These are phyloP conservation scores for Cynoglossus semilaevis DNA, from an alignment of 2,113 vertebrate genomes.

Conservation along the genomic window DNA sequence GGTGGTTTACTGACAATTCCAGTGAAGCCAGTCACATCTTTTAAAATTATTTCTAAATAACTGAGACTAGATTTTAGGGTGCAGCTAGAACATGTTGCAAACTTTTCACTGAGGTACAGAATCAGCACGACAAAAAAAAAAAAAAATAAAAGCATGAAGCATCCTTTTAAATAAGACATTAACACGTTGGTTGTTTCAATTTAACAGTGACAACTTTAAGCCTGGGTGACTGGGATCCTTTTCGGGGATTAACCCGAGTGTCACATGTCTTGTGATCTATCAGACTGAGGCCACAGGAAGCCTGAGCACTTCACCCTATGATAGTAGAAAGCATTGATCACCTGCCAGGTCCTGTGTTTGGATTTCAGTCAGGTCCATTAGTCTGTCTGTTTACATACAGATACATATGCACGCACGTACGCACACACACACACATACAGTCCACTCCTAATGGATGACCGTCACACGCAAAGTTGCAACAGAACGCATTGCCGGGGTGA, in stretches of 20 bases:
- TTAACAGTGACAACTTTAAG: slow-evolving; percentile 14
- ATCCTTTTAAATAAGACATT: slow-evolving; percentile 8
- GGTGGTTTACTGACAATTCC: no score
- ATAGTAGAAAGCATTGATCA: slow-evolving; percentile 62
- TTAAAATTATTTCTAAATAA: no score
- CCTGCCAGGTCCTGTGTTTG: slow-evolving; percentile 65
- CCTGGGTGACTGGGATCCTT: slow-evolving; percentile 13
- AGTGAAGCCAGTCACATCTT: no score
- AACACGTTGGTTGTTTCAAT: slow-evolving; percentile 18
- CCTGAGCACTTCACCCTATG: slow-evolving; percentile 23
- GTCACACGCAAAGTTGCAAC: slow-evolving; percentile 43
- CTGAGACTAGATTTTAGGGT: no score
- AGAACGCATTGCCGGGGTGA: slow-evolving; percentile 51
- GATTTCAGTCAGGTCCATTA: slow-evolving; percentile 66
- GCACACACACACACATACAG: slow-evolving; percentile 12
- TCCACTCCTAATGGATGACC: background rate
- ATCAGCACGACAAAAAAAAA: background rate
- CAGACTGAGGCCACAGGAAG: slow-evolving; percentile 9
- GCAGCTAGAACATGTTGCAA: no score
- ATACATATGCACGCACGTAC: slow-evolving; percentile 1
- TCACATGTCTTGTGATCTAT: slow-evolving; percentile 20
- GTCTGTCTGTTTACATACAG: slow-evolving; percentile 60
- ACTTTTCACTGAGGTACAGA: background rate
- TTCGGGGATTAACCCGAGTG: slow-evolving; percentile 21
- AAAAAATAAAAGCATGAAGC: background rate